Evolutionary conservation across 2,888 invertebrate genomes (phyloP).

Genomic region (Ormyrus pomaceus): DNA sequence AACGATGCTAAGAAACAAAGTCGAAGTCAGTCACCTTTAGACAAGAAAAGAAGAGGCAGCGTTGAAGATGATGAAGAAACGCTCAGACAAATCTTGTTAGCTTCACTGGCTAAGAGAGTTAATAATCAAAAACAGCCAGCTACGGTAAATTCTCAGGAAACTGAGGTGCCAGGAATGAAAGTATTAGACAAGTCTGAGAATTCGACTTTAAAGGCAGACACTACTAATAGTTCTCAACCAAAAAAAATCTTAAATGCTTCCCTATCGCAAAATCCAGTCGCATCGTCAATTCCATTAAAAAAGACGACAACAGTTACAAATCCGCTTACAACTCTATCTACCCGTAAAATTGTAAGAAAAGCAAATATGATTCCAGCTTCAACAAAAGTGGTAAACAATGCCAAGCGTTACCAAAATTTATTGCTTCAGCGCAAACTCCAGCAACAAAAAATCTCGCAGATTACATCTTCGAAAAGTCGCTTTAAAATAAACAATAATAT

Average conservation of each 20-base stretch:
- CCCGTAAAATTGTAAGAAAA: conserved; percentile 64
- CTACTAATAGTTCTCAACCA: too few relatives aligned
- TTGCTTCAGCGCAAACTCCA: conserved; percentile 65
- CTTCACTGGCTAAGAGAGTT: conserved; percentile 68
- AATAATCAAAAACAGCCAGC: conserved; percentile 45
- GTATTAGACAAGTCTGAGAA: not conserved
- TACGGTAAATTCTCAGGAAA: conserved; percentile 1
- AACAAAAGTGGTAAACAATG: conserved; percentile 69
- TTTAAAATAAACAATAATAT: conserved; percentile 40
- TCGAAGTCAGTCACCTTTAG: too few relatives aligned
- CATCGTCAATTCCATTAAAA: conserved; percentile 8
- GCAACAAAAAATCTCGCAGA: conserved; percentile 61
- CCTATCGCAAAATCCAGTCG: too few relatives aligned
- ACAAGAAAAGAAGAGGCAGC: conserved; percentile 57
- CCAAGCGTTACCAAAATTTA: conserved; percentile 68
- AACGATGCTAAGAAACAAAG: not conserved
- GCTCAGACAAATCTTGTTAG: conserved; percentile 69
- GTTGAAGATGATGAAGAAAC: conserved; percentile 72
- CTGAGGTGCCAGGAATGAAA: not conserved
- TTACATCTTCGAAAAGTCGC: conserved; percentile 14
- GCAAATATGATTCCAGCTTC: conserved; percentile 61
- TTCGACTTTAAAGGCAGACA: too few relatives aligned
- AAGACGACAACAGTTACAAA: not conserved
- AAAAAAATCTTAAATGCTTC: too few relatives aligned
- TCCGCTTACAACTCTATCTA: not conserved